phyloP scores from a whole-genome alignment of 2,113 vertebrate genomes.

The Chloebia gouldiae region DNA sequence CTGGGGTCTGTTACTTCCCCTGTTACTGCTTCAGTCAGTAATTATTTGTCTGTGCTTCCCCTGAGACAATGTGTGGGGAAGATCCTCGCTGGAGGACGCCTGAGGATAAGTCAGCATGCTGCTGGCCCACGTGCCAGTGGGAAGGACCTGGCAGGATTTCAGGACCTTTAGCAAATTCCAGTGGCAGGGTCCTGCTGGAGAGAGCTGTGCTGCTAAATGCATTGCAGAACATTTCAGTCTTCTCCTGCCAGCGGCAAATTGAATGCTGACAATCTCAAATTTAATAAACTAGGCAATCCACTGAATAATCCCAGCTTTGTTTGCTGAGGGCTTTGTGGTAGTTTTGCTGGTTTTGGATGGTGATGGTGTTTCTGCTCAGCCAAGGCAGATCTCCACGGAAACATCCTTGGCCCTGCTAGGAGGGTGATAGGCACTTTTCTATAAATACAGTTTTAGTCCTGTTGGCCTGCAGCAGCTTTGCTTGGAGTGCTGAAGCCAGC shows the following conservation, averaged over 20 bases:
- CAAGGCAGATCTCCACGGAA: background rate
- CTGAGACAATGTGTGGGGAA: background rate
- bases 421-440: background rate
- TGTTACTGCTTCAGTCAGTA: background rate
- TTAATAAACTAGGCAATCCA: background rate
- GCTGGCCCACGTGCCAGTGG: background rate
- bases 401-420: background rate
- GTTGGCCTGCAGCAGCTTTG: background rate
- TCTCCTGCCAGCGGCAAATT: background rate
- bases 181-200: background rate
- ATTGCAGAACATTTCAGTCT: background rate
- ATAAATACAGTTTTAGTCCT: background rate
- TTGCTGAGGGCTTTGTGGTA: background rate
- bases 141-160: background rate
- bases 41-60: background rate
- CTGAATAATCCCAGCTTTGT: background rate
- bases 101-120: background rate
- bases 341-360: background rate
- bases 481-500: background rate
- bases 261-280: background rate
- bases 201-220: background rate
- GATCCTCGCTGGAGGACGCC: background rate
- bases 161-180: constrained; percentile 13
- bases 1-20: background rate
- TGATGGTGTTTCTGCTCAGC: background rate